Evolutionary conservation across 2,888 invertebrate genomes (phyloP).

Genomic region (Villa cingulata): DNA sequence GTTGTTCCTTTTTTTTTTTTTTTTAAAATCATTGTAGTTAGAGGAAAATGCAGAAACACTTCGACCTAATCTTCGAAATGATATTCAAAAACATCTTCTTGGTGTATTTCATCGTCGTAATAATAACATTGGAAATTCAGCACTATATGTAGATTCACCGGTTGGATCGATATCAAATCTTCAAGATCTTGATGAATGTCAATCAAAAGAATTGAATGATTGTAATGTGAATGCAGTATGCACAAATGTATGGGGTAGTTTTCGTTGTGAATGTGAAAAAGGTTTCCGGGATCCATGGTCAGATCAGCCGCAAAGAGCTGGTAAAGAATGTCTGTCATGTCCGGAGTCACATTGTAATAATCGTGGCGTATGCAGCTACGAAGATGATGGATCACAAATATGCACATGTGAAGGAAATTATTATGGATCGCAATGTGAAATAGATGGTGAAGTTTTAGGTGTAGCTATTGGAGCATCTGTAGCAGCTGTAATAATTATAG

Average conservation of each 20-base stretch:
- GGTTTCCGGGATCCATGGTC: slow-evolving; percentile 64
- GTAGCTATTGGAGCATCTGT: slow-evolving; percentile 84
- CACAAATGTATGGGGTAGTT: slow-evolving; percentile 68
- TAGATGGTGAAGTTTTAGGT: slow-evolving; percentile 83
- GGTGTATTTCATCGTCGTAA: slow-evolving; percentile 70
- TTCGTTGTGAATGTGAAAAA: slow-evolving; percentile 52
- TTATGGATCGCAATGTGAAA: slow-evolving; percentile 78
- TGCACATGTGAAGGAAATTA: slow-evolving; percentile 64
- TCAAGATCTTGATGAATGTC: slow-evolving; percentile 75
- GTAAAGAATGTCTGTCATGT: slow-evolving; percentile 66
- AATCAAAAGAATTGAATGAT: slow-evolving; percentile 67
- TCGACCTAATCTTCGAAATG: slow-evolving; percentile 52
- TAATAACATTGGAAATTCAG: slow-evolving; percentile 79
- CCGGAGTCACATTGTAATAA: slow-evolving; percentile 67
- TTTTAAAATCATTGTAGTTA: slow-evolving; percentile 35
- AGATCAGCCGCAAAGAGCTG: slow-evolving; percentile 51
- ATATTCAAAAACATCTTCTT: slow-evolving; percentile 70
- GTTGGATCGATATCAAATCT: slow-evolving; percentile 64
- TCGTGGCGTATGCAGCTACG: slow-evolving; percentile 69
- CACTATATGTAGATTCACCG: slow-evolving; percentile 69
- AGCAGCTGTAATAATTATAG: slow-evolving; percentile 77
- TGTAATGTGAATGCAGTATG: slow-evolving; percentile 68
- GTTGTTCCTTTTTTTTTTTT: neutral
- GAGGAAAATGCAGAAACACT: slow-evolving; percentile 62
- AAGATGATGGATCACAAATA: slow-evolving; percentile 40